Conservation (phyloP, 1,140 invertebrate genomes). For the Ptiloglossa arizonensis region DNA sequence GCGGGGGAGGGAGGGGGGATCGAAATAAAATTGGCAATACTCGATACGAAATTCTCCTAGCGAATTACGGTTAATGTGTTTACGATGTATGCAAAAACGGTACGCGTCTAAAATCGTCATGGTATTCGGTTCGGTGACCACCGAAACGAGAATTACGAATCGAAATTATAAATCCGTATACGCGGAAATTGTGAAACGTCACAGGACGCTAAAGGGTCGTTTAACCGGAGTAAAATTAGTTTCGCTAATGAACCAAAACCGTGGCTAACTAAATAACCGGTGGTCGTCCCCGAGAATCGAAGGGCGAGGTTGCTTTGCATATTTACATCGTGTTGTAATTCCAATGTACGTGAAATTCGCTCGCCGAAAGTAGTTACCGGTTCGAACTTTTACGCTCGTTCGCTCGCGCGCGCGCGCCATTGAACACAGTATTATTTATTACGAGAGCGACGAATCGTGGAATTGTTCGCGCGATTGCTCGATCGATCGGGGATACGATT, state of each 20-base stretch:
- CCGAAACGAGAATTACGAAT: slow-evolving; percentile 1
- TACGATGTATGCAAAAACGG: not conserved
- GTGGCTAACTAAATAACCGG: slow-evolving; percentile 6
- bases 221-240: slow-evolving; percentile 18
- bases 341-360: slow-evolving; percentile 3
- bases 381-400: not conserved
- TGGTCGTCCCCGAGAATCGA: slow-evolving; percentile 9
- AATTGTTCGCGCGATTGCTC: not conserved
- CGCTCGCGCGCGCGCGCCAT: no score
- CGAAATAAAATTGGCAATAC: not conserved
- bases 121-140: not conserved
- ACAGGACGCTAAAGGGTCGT: slow-evolving; percentile 1
- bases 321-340: slow-evolving; percentile 26
- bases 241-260: slow-evolving; percentile 23
- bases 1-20: no score
- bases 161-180: not conserved
- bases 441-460: not conserved
- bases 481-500: no score
- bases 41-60: not conserved
- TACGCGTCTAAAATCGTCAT: not conserved
- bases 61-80: no score
- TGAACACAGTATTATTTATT: not conserved
- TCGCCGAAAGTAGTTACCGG: not conserved
- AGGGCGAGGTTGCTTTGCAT: slow-evolving; percentile 10
- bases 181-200: not conserved